Conservation (phyloP, 2,113 vertebrate species). For the Himantopus leucocephalus region DNA sequence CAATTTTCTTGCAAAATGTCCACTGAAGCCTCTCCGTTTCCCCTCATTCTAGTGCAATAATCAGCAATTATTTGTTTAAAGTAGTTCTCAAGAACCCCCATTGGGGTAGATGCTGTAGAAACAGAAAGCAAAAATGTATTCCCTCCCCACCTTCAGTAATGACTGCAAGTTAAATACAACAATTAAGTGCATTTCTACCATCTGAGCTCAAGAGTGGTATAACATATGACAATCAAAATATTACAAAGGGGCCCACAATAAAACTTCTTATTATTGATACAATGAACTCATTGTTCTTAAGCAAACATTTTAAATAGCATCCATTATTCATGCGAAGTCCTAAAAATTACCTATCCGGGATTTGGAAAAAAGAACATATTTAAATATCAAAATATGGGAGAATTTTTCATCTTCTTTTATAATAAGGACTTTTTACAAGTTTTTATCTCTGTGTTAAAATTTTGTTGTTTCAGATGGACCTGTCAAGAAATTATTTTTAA, state of each 20-base stretch:
- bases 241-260: not conserved
- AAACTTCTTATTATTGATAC: not conserved
- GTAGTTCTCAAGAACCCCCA: not conserved
- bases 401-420: not conserved
- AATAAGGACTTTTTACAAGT: not conserved
- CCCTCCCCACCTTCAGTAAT: not conserved
- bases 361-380: not conserved
- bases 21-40: not conserved
- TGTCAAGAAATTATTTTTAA: not conserved
- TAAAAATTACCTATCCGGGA: not conserved
- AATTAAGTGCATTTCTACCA: not conserved
- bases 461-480: not conserved
- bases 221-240: not conserved
- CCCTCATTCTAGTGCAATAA: not conserved
- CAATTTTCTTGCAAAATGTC: not conserved
- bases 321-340: not conserved
- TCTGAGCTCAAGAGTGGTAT: not conserved
- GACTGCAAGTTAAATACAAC: not conserved
- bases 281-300: not conserved
- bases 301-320: conserved; percentile 32
- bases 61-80: conserved; percentile 5
- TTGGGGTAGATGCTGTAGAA: not conserved
- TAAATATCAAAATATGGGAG: not conserved
- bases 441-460: not conserved
- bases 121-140: not conserved